Base-by-base conservation (phyloP, 1,140 invertebrate genomes). In the Arion vulgaris region DNA sequence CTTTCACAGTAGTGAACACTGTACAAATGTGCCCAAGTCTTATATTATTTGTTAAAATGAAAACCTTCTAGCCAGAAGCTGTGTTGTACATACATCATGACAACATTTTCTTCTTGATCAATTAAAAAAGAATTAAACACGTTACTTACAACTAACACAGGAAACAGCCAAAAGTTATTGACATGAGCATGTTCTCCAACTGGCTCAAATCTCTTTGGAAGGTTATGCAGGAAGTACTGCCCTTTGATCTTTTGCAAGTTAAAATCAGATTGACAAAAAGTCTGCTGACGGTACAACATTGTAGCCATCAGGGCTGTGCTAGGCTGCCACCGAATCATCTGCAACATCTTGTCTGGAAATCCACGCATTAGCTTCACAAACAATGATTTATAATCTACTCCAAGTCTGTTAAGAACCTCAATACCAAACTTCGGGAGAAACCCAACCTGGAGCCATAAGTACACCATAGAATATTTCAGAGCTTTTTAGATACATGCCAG, bases 161-260 rank as follows among this genome's bases (percentile, higher is more conserved):
- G 92, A 86, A 91, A 93, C 38, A 93, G 87, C 92, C 92, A 93
- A 79, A 89, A 91, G 72, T 91, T 91, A 49, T 90, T 91, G 15
- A 89, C 73, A 17, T 87, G 53, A 9, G 88, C 87, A 39, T 88
- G 84, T 23, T 66, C 78, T 15, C 92, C 92, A n/a, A 92, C 89
- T 32, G 88, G n/a, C 4, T 87, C 87, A 28, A 91, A 86, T 23
- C 79, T 81, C 0, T 85, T 84, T 36, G 90, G 88, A 9, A 93
- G 84, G 38, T 88, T 85, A 39, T 85, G 39, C 28, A 79, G 85
- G 0, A 91, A 87, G 84, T 92, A 93, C 36, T 91, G 88, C 7
- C 86, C 90, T 81, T 92, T 92, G 4, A 89, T 57, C 49, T 86
- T 76, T 32, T 83, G 78, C 53, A 86, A 34, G 15, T 84, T 79